Evolutionary conservation across 2,888 invertebrate genomes (phyloP).

Genomic region (Epirrhoe tristata): DNA sequence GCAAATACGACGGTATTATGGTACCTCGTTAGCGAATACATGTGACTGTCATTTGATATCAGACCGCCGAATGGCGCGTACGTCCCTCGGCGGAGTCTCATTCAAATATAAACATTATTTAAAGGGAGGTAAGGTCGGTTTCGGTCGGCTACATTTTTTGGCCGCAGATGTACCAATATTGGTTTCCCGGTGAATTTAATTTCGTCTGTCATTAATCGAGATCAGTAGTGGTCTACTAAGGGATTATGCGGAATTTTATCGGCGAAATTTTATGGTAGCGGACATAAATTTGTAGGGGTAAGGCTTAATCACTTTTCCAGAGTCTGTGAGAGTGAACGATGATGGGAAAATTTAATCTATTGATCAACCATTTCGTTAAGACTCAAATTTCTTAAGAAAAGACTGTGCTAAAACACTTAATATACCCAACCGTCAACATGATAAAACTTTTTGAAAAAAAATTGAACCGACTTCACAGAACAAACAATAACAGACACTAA

Average conservation of each 20-base stretch:
- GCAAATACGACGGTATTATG: conserved; percentile 64
- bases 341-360: conserved; percentile 15
- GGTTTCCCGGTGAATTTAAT: conserved; percentile 76
- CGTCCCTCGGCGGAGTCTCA: conserved; percentile 46
- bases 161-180: conserved; percentile 71
- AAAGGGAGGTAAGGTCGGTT: conserved; percentile 53
- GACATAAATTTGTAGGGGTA: conserved; percentile 43
- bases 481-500: no score
- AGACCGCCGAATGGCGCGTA: conserved; percentile 58
- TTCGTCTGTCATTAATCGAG: conserved; percentile 78
- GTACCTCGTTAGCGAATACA: conserved; percentile 75
- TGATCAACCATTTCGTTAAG: conserved; percentile 4
- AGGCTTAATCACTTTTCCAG: conserved; percentile 36
- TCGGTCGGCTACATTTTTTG: conserved; percentile 48
- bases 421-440: background rate
- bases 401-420: background rate
- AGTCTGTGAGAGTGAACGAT: conserved; percentile 21
- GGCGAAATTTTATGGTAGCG: conserved; percentile 61
- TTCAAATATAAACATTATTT: conserved; percentile 58
- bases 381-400: background rate
- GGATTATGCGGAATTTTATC: conserved; percentile 77
- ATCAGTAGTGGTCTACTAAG: conserved; percentile 66
- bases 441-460: no score
- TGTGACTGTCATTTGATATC: conserved; percentile 77
- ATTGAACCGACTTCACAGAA: no score